Conservation (phyloP, 2,888 invertebrate genomes). For the Portevinia maculata region DNA sequence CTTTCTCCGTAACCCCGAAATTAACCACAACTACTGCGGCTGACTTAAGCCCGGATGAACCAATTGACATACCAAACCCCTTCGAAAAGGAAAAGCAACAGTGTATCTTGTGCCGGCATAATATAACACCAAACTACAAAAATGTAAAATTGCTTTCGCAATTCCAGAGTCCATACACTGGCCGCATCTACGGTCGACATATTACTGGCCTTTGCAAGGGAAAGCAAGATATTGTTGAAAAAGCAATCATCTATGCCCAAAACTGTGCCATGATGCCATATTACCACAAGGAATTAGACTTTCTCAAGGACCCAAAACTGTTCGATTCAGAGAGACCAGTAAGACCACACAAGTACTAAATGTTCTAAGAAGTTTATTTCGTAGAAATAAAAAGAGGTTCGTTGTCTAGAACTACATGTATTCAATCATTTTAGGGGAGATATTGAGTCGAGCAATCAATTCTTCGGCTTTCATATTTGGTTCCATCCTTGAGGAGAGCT, state of each 20-base stretch:
- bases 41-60: constrained; percentile 77
- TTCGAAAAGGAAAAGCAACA: constrained; percentile 88
- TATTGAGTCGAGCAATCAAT: constrained; percentile 76
- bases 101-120: constrained; percentile 93
- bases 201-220: constrained; percentile 95
- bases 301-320: constrained; percentile 93
- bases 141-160: constrained; percentile 96
- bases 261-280: constrained; percentile 92
- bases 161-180: constrained; percentile 97
- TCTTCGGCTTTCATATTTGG: constrained; percentile 66
- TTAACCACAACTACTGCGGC: constrained; percentile 17
- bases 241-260: constrained; percentile 90
- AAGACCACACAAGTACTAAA: constrained; percentile 90
- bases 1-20: constrained; percentile 63
- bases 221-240: constrained; percentile 90
- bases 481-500: constrained; percentile 76
- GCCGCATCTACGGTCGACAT: constrained; percentile 94
- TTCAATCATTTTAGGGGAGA: constrained; percentile 78
- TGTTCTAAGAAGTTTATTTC: constrained; percentile 23
- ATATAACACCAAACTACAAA: constrained; percentile 94
- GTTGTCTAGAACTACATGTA: constrained; percentile 75
- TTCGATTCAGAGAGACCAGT: constrained; percentile 94
- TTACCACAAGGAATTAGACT: constrained; percentile 91
- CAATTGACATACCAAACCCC: constrained; percentile 89
- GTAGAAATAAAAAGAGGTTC: constrained; percentile 14